Evolutionary conservation across 1,140 invertebrate genomes (phyloP), one percentile per base, ranked within the genome.

Genomic region (Saxidomus purpurata): DNA sequence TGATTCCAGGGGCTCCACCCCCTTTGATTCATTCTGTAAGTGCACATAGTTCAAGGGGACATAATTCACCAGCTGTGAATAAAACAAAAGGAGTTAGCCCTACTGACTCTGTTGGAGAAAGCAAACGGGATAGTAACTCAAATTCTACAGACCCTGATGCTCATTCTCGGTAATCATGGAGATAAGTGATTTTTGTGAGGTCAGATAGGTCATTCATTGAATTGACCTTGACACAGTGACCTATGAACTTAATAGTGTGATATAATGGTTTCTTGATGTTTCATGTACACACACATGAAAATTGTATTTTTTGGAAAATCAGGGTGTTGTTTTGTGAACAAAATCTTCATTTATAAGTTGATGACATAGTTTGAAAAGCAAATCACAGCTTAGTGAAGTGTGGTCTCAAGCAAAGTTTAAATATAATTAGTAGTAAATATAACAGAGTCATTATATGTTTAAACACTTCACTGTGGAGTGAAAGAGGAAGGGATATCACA

Each of bases 71-170:
- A 9, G 89, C 93, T 34, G 92, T 90, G 87, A 91, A 91, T 31
- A 94, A 93, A 81, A 87, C 91, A 13, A 94, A 94, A 86, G 92
- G 91, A n/a, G 93, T 91, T 83, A 94, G 92, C 43, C 87, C 87
- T 61, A 89, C 71, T 47, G 87, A 89, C 67, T 89, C 87, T 15
- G 87, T 89, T 15, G 92, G 90, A 63, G 92, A 94, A 71, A 74
- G 90, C 17, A 94, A 94, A 89, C 90, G 94, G 80, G 92, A 93
- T 61, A 71, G 91, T 55, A 92, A 93, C 19, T 90, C 85, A 1
- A 91, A 84, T 71, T 91, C 91, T 15, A 93, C 91, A 49, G 94
- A 93, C 55, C 90, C 91, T 28, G 93, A 94, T 49, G 89, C 92
- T 63, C 93, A 94, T 76, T 93, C 93, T 8, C 86, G 92, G 80